These are phyloP conservation scores for Stegodyphus mimosarum DNA, from an alignment of 1,140 invertebrate genomes.

Conservation along the genomic window DNA sequence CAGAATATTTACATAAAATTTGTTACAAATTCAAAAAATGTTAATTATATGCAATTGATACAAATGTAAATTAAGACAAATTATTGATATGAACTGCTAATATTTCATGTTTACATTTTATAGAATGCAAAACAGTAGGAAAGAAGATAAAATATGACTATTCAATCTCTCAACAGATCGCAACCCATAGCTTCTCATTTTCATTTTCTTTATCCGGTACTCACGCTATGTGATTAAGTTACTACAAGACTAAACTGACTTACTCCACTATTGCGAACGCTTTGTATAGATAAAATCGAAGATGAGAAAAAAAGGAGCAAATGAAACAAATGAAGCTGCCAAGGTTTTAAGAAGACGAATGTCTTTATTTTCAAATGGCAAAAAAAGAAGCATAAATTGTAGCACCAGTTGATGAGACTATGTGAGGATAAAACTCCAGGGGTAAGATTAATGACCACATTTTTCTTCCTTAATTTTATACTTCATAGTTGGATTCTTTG, in stretches of 20 bases:
- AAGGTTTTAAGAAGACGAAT: slow-evolving; percentile 37
- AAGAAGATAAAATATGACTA: too few species aligned
- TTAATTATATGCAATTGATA: too few species aligned
- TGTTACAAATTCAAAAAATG: too few species aligned
- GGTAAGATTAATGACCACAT: slow-evolving; percentile 53
- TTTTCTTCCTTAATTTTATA: slow-evolving; percentile 58
- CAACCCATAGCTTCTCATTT: too few species aligned
- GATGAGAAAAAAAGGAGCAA: slow-evolving; percentile 22
- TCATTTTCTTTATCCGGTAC: too few species aligned
- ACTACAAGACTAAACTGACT: background rate
- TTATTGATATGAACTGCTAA: too few species aligned
- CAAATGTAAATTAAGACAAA: too few species aligned
- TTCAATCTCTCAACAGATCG: too few species aligned
- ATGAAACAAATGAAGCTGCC: slow-evolving; percentile 49
- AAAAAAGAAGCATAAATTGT: slow-evolving; percentile 46
- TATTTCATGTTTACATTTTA: too few species aligned
- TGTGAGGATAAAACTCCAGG: slow-evolving; percentile 30
- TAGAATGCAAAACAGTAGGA: too few species aligned
- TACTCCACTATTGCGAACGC: background rate
- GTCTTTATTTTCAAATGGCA: slow-evolving; percentile 40
- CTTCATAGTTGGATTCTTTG: slow-evolving; percentile 50
- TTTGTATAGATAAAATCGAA: slow-evolving; percentile 1
- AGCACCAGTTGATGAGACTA: slow-evolving; percentile 47
- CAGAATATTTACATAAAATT: too few species aligned
- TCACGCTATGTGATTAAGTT: too few species aligned